Evolutionary conservation across 2,113 vertebrate species (phyloP).

Genomic region (Cichladusa arquata): DNA sequence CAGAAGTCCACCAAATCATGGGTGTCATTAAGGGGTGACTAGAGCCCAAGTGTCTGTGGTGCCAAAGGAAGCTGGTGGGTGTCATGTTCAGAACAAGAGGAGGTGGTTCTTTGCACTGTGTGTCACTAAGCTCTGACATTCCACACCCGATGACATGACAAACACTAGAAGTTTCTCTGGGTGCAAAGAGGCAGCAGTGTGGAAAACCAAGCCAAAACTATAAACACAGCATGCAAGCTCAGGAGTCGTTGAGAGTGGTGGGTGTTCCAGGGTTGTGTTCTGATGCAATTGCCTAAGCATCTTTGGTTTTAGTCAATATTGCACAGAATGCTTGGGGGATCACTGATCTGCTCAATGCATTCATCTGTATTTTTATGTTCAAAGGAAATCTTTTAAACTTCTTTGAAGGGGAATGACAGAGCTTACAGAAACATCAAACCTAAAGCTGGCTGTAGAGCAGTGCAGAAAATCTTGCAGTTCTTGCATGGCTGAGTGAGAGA

Average conservation of each 20-base stretch:
- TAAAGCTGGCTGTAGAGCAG: neutral
- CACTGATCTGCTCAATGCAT: neutral
- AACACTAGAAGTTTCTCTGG: neutral
- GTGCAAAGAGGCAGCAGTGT: neutral
- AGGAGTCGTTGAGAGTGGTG: neutral
- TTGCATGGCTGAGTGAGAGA: neutral
- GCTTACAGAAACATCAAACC: neutral
- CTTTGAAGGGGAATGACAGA: neutral
- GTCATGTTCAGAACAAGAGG: slow-evolving; percentile 8
- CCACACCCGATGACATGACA: neutral
- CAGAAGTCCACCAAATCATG: neutral
- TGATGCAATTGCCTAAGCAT: neutral
- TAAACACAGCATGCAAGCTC: neutral
- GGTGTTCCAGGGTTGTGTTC: neutral
- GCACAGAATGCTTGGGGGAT: neutral
- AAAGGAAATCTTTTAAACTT: neutral
- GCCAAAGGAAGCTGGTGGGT: slow-evolving; percentile 16
- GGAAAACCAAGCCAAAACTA: neutral
- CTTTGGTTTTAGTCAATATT: neutral
- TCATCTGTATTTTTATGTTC: neutral
- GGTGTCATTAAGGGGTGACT: neutral
- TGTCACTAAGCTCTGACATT: neutral
- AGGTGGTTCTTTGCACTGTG: slow-evolving; percentile 12
- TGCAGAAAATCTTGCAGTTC: neutral
- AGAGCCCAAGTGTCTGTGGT: neutral